A percentile compares a stretch with the other conserved stretches of the same genome.
phyloP scores from a whole-genome alignment of 2,888 invertebrate species.

The Leptopilina drosophilae region DNA sequence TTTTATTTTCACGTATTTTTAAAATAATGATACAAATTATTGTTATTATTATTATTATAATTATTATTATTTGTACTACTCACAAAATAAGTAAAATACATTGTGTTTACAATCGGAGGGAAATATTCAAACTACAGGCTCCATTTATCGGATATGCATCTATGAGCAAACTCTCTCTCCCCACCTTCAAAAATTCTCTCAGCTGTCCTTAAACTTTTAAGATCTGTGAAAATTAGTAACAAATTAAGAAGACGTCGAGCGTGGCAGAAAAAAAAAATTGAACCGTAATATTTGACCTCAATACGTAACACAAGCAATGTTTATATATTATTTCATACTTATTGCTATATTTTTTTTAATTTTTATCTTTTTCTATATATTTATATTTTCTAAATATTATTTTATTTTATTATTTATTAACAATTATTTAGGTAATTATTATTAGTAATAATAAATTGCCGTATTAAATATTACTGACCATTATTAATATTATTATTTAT shows the following conservation, averaged over 20 bases:
- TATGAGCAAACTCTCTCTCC: conserved; percentile 63
- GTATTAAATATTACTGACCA: too few species aligned
- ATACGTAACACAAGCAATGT: too few species aligned
- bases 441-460: too few species aligned
- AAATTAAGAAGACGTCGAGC: conserved; percentile 13
- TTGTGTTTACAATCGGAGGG: conserved; percentile 61
- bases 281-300: not conserved
- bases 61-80: conserved; percentile 53
- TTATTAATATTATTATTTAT: too few species aligned
- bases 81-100: conserved; percentile 62
- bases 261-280: not conserved
- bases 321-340: too few species aligned
- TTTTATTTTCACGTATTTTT: too few species aligned
- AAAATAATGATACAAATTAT: not conserved
- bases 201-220: conserved; percentile 10
- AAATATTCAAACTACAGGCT: conserved; percentile 59
- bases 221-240: conserved; percentile 16
- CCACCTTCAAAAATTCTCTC: conserved; percentile 44
- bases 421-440: too few species aligned
- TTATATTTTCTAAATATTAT: too few species aligned
- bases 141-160: conserved; percentile 53
- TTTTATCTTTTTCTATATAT: too few species aligned
- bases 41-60: conserved; percentile 44
- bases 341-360: too few species aligned
- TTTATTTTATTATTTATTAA: too few species aligned